These are phyloP conservation scores for Catostomus latipinnis DNA, from an alignment of 2,797 vertebrate genomes.

Conservation along the genomic window DNA sequence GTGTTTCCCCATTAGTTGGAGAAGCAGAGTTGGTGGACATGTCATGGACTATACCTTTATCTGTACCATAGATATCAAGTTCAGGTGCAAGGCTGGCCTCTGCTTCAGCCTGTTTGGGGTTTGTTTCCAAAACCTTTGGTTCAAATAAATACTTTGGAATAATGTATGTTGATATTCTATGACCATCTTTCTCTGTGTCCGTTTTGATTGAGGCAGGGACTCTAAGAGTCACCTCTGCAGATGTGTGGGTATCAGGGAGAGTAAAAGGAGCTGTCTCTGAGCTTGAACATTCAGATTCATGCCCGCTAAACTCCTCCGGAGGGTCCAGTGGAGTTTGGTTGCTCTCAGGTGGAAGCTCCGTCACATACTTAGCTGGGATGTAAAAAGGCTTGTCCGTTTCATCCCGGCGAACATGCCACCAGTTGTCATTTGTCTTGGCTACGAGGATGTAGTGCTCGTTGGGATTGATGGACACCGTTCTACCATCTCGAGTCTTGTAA, in stretches of 20 bases:
- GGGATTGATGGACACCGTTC: conserved; percentile 87
- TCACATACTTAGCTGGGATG: conserved; percentile 91
- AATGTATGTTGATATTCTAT: conserved; percentile 69
- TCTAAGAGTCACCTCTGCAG: neutral
- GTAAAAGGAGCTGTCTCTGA: conserved; percentile 4
- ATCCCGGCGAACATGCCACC: conserved; percentile 93
- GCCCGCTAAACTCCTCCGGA: neutral
- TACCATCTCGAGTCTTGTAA: conserved; percentile 87
- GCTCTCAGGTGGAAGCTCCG: conserved; percentile 69
- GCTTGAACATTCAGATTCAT: conserved; percentile 20
- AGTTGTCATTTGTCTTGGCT: conserved; percentile 90
- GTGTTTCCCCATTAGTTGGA: conserved; percentile 2
- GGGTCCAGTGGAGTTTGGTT: neutral
- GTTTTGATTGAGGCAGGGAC: neutral
- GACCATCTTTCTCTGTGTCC: conserved; percentile 31
- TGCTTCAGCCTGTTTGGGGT: neutral
- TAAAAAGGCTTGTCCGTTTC: conserved; percentile 85
- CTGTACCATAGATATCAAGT: neutral
- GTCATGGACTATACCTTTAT: no score
- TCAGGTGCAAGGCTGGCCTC: conserved; percentile 1
- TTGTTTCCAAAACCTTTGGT: conserved; percentile 11
- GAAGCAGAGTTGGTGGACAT: neutral
- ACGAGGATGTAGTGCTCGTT: conserved; percentile 88
- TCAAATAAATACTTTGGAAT: conserved; percentile 55
- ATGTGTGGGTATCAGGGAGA: neutral